These are phyloP conservation scores for Meloidogyne exigua DNA, from an alignment of 1,140 invertebrate species.

Conservation along the genomic window DNA sequence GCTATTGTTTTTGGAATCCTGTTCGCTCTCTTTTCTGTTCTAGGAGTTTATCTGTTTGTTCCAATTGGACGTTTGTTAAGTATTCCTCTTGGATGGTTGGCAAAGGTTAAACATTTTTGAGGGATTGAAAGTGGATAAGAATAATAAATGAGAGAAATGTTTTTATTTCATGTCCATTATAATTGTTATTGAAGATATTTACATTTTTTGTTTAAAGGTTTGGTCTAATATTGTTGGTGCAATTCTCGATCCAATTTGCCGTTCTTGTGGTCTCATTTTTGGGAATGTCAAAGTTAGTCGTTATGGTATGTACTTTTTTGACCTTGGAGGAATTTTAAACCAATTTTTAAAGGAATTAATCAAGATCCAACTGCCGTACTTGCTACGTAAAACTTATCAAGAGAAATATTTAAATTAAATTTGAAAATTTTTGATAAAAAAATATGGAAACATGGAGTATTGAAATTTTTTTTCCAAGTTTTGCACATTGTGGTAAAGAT, in stretches of 20 bases:
- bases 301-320: conserved; percentile 28
- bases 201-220: conserved; percentile 29
- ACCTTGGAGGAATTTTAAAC: not conserved
- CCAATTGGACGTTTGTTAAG: conserved; percentile 38
- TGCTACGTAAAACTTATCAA: not conserved
- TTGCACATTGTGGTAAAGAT: not conserved
- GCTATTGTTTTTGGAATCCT: conserved; percentile 34
- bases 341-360: not conserved
- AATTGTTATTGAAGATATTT: no score
- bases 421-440: not conserved
- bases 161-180: no score
- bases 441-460: not conserved
- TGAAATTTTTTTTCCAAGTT: not conserved
- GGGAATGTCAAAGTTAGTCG: conserved; percentile 27
- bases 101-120: conserved; percentile 32
- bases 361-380: conserved; percentile 2
- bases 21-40: conserved; percentile 33
- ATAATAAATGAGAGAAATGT: no score
- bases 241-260: conserved; percentile 39
- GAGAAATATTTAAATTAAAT: not conserved
- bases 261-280: conserved; percentile 28
- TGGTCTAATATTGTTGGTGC: conserved; percentile 34
- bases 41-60: conserved; percentile 35
- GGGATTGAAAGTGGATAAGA: no score
- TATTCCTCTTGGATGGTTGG: conserved; percentile 41